These are phyloP conservation scores for Melanotaenia parkinsoni DNA, from an alignment of 2,797 vertebrate species.

Conservation along the genomic window DNA sequence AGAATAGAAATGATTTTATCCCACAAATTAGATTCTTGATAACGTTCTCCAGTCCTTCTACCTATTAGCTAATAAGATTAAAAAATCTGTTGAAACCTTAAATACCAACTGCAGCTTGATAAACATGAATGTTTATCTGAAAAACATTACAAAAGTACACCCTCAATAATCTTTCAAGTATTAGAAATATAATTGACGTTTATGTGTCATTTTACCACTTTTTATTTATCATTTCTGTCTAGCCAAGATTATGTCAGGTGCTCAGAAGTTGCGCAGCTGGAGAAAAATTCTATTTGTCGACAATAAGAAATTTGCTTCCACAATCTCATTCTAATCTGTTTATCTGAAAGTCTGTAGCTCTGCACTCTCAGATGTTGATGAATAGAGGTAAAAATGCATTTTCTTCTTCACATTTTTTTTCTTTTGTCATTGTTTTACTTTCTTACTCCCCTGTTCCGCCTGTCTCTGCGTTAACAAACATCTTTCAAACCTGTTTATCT, in stretches of 20 bases:
- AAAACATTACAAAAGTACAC: not conserved
- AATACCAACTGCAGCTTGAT: no score
- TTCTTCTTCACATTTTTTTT: no score
- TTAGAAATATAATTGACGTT: no score
- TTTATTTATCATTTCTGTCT: no score
- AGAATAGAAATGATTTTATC: no score
- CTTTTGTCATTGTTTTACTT: not conserved
- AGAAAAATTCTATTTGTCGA: not conserved
- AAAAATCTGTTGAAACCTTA: no score
- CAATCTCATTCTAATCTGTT: not conserved
- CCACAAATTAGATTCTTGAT: no score
- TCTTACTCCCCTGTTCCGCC: not conserved
- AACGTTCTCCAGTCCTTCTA: no score
- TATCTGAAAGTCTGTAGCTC: not conserved
- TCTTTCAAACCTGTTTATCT: constrained; percentile 45
- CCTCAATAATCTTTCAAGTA: not conserved
- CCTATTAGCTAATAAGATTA: no score
- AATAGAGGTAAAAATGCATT: not conserved
- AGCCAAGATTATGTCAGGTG: not conserved
- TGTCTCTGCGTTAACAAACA: constrained; percentile 20
- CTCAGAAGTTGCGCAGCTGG: not conserved
- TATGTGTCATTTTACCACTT: no score
- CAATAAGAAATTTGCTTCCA: not conserved
- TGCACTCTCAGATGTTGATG: not conserved
- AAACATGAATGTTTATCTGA: not conserved